Conservation (phyloP, 2,888 invertebrate genomes). For the Physocephala rufipes region DNA sequence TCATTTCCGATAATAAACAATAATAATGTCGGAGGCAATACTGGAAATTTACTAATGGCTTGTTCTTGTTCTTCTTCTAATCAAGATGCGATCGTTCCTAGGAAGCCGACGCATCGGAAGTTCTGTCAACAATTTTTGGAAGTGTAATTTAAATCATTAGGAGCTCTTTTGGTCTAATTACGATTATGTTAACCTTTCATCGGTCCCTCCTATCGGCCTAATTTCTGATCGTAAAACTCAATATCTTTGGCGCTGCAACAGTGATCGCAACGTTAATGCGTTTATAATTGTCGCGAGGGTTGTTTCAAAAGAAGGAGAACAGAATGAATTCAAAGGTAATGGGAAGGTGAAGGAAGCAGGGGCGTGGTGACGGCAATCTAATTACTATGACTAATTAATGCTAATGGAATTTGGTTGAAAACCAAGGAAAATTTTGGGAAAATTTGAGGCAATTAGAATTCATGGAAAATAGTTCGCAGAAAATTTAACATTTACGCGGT, state of each 20-base stretch:
- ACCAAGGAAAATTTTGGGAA: too few relatives aligned
- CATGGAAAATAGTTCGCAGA: background rate
- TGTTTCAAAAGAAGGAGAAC: constrained; percentile 5
- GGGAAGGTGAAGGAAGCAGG: too few relatives aligned
- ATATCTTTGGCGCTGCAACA: background rate
- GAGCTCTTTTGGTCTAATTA: background rate
- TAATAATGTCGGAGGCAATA: too few relatives aligned
- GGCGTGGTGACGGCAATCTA: too few relatives aligned
- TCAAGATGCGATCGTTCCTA: background rate
- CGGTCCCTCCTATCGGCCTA: background rate
- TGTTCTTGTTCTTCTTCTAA: background rate
- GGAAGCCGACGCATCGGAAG: background rate
- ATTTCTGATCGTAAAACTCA: constrained; percentile 8
- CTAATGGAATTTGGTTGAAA: constrained; percentile 24
- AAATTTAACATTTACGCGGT: too few relatives aligned
- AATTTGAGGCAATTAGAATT: constrained; percentile 18
- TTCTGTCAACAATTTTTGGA: background rate
- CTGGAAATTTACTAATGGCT: too few relatives aligned
- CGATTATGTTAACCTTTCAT: background rate
- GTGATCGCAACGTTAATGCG: constrained; percentile 25
- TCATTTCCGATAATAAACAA: too few relatives aligned
- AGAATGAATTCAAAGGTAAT: constrained; percentile 1
- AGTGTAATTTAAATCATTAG: background rate
- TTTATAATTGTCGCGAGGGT: constrained; percentile 29
- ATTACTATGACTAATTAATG: background rate